These are phyloP conservation scores for Myiozetetes cayanensis DNA, from an alignment of 2,113 vertebrate genomes.

Conservation along the genomic window DNA sequence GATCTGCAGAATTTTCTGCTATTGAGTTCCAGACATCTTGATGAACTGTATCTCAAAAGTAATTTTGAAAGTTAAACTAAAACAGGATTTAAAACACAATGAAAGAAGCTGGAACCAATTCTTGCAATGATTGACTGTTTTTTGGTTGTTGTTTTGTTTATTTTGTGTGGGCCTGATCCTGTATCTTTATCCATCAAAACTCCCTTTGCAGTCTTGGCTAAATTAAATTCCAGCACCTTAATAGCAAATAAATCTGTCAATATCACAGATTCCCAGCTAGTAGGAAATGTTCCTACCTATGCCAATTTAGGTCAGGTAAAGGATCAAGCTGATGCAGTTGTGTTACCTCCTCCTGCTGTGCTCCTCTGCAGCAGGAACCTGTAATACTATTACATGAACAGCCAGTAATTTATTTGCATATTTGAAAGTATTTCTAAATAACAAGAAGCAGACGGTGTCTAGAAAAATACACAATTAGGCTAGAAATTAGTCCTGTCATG, in stretches of 20 bases:
- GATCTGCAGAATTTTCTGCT: background rate
- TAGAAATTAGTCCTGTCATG: background rate
- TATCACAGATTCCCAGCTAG: background rate
- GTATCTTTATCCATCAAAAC: background rate
- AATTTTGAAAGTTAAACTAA: background rate
- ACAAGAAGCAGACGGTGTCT: conserved; percentile 41
- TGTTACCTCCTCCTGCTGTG: background rate
- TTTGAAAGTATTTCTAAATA: background rate
- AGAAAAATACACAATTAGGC: conserved; percentile 12
- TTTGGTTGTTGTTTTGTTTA: no score
- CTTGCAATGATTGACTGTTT: accelerated
- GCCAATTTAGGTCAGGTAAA: background rate
- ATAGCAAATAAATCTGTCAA: background rate
- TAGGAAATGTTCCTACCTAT: background rate
- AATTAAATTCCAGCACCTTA: background rate
- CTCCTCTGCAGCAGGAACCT: accelerated
- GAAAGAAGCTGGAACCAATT: background rate
- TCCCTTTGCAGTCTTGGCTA: background rate
- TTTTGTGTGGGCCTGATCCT: accelerated
- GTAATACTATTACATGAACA: background rate
- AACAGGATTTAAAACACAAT: background rate
- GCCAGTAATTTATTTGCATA: background rate
- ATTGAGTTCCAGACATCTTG: background rate
- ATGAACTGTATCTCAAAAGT: background rate
- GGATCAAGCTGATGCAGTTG: background rate